phyloP scores from a whole-genome alignment of 2,888 invertebrate genomes.

The Polymixis flavicincta region DNA sequence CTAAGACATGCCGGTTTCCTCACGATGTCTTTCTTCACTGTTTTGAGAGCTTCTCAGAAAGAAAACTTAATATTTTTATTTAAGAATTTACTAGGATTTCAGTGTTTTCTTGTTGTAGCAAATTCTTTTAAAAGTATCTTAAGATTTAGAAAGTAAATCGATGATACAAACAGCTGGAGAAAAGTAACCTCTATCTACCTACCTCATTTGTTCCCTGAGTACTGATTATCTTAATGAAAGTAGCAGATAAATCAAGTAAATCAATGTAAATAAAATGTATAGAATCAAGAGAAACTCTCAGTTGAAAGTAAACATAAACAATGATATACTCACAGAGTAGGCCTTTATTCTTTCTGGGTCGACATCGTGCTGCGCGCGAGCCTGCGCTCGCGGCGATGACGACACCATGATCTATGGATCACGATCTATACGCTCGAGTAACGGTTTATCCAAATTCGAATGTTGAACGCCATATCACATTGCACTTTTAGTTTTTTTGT shows the following conservation, averaged over 20 bases:
- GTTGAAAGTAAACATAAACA: constrained; percentile 58
- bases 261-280: constrained; percentile 48
- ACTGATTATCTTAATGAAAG: constrained; percentile 14
- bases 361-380: constrained; percentile 86
- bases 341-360: constrained; percentile 89
- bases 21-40: no score
- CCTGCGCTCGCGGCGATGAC: constrained; percentile 88
- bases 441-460: constrained; percentile 65
- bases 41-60: no score
- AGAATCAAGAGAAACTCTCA: constrained; percentile 57
- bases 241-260: constrained; percentile 2
- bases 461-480: constrained; percentile 63
- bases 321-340: constrained; percentile 85
- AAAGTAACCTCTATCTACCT: not conserved
- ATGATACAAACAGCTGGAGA: not conserved
- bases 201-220: no score
- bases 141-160: not conserved
- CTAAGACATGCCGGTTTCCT: no score
- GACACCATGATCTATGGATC: constrained; percentile 89
- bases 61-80: not conserved
- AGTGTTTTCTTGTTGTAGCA: not conserved
- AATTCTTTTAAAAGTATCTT: not conserved
- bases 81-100: not conserved
- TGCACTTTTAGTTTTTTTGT: constrained; percentile 59
- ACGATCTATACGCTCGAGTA: constrained; percentile 76